Evolutionary conservation across 1,140 invertebrate genomes (phyloP), one percentile per base, ranked within the genome.

Genomic region (Drosophila bocki): DNA sequence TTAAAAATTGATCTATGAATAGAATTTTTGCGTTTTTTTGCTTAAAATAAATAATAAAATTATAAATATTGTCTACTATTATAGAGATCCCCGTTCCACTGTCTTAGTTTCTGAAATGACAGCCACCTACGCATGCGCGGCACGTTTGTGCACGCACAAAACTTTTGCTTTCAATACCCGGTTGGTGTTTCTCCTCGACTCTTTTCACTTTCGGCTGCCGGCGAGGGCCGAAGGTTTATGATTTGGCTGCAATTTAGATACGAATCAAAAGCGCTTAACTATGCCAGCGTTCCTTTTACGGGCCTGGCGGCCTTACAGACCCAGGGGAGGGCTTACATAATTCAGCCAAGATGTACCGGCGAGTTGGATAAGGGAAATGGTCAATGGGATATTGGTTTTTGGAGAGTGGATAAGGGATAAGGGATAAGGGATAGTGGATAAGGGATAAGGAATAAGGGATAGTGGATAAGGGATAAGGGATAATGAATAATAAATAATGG

Each of bases 191-290:
- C 61, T 53, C 42, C 37, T 26, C 64, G 78, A 29, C 79, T 68
- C 82, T 82, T 87, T 87, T 87, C 84, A 87, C 83, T 87, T 87
- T 87, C 80, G 45, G 67, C 41, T 17, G 65, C 65, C 48, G 58
- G 32, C 29, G 75, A 72, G 57, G 51, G 32, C 32, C 37, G 54
- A 72, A 74, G 68, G 70, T 44, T 72, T 72, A 75, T 78, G 68
- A 72, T 59, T 59, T 50, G 69, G 42, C 50, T 48, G 47, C 60
- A 62, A 75, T 75, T 75, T 74, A 75, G 69, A 75, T 74, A 51
- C 71, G 45, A 54, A 75, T 75, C 70, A 62, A 78, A 58, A 33
- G 57, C 29, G 37, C 29, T 57, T 39, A 75, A 75, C 63, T 58
- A 62, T 45, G 42, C 63, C 63, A 67, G 63, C 35, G 41, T 29